phyloP scores from a whole-genome alignment of 2,113 vertebrate genomes.

The Cichladusa arquata region DNA sequence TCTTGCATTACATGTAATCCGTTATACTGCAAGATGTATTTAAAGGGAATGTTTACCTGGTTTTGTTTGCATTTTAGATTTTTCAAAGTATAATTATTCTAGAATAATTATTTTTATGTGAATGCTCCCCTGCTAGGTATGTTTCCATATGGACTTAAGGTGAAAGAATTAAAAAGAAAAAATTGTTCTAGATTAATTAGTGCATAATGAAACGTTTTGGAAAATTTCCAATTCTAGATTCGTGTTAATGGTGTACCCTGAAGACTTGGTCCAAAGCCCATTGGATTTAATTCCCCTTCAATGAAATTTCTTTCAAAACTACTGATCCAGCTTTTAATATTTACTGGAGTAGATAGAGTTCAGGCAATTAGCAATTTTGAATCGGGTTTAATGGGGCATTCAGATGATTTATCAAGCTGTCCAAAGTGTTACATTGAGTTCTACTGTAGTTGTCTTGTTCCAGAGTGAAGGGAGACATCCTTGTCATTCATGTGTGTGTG shows the following conservation, averaged over 20 bases:
- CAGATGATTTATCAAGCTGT: neutral
- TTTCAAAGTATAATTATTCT: neutral
- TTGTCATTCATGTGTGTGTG: neutral
- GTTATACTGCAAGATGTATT: neutral
- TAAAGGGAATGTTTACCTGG: neutral
- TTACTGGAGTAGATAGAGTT: neutral
- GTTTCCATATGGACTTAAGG: neutral
- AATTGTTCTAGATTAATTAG: neutral
- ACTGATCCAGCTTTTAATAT: neutral
- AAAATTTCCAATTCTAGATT: neutral
- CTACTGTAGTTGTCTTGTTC: neutral
- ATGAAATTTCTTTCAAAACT: neutral
- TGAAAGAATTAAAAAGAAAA: neutral
- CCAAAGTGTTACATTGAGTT: neutral
- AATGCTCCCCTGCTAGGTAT: neutral
- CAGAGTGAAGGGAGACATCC: neutral
- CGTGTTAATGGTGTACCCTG: neutral
- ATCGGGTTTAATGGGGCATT: constrained; percentile 7
- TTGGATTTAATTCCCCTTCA: neutral
- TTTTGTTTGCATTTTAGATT: neutral
- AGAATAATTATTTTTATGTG: neutral
- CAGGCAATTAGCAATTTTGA: neutral
- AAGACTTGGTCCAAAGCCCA: neutral
- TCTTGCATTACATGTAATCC: neutral
- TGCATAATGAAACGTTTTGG: neutral